Evolutionary conservation across 2,888 invertebrate genomes (phyloP).

Genomic region (Mellilla xanthometata): DNA sequence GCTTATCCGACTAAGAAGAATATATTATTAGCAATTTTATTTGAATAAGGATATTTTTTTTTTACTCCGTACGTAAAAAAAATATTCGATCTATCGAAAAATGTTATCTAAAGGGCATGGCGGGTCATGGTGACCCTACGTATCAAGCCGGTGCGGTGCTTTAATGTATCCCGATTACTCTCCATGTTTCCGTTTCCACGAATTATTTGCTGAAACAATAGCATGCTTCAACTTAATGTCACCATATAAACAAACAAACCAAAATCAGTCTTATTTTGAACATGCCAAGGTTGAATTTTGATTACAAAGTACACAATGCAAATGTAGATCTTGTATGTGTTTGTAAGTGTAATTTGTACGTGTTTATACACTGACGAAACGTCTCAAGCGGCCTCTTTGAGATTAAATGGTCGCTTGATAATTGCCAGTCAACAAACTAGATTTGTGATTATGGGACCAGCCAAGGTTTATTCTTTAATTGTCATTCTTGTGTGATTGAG

Average conservation of each 20-base stretch:
- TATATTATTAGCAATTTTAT: too few species aligned
- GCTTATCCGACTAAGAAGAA: too few species aligned
- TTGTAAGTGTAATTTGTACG: slow-evolving; percentile 10
- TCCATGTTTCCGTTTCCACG: slow-evolving; percentile 70
- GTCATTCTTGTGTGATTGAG: slow-evolving; percentile 42
- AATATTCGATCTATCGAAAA: too few species aligned
- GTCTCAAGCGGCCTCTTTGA: slow-evolving; percentile 70
- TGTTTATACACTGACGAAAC: slow-evolving; percentile 65
- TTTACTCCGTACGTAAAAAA: too few species aligned
- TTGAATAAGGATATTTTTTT: too few species aligned
- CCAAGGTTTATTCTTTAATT: slow-evolving; percentile 45
- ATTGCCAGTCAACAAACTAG: slow-evolving; percentile 69
- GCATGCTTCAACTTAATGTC: slow-evolving; percentile 61
- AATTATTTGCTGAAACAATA: slow-evolving; percentile 81
- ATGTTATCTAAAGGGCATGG: too few species aligned
- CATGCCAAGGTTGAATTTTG: slow-evolving; percentile 39
- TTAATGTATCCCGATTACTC: slow-evolving; percentile 71
- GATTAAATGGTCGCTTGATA: slow-evolving; percentile 71
- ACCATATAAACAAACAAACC: slow-evolving; percentile 33
- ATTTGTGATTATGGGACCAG: slow-evolving; percentile 63
- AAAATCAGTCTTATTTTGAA: slow-evolving; percentile 26
- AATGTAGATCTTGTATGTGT: slow-evolving; percentile 21
- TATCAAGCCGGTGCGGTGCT: slow-evolving; percentile 60
- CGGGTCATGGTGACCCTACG: slow-evolving; percentile 43
- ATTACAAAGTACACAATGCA: slow-evolving; percentile 24